Percentiles rank a stretch among this genome's conserved stretches.
phyloP scores from a whole-genome alignment of 2,888 invertebrate species.

The Noctua fimbriata region DNA sequence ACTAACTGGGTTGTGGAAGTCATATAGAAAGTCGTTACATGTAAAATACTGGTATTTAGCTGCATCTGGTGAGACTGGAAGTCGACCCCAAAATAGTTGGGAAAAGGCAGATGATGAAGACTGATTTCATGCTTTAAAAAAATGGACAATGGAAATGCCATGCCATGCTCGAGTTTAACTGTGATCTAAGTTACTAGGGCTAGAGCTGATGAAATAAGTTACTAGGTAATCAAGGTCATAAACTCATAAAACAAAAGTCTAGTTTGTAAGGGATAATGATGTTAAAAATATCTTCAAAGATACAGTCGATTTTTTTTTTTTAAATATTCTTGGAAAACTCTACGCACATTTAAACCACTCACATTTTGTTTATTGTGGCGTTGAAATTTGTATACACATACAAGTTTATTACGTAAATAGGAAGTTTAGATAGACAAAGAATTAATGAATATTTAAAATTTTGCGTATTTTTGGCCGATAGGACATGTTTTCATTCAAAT shows the following conservation, averaged over 20 bases:
- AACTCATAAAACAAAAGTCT: not conserved
- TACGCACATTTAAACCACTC: not conserved
- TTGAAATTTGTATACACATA: constrained; percentile 23
- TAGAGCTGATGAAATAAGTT: too few species aligned
- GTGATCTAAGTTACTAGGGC: not conserved
- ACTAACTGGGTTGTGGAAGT: too few species aligned
- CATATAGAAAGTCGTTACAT: too few species aligned
- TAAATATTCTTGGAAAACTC: not conserved
- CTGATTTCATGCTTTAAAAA: too few species aligned
- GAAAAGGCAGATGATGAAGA: too few species aligned
- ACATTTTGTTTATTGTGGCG: not conserved
- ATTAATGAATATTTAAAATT: constrained; percentile 22
- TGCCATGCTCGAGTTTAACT: not conserved
- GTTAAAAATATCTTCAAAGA: not conserved
- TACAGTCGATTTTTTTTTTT: not conserved
- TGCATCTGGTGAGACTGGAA: too few species aligned
- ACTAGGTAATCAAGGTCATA: not conserved
- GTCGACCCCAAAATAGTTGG: too few species aligned
- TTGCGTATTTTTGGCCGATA: not conserved
- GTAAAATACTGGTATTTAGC: too few species aligned
- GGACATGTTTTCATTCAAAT: constrained; percentile 29
- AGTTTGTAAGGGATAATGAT: not conserved
- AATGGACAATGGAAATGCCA: not conserved
- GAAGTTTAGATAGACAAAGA: constrained; percentile 23
- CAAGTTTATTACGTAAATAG: constrained; percentile 18